phyloP scores from a whole-genome alignment of 2,888 invertebrate species.

The Monochamus alternatus region DNA sequence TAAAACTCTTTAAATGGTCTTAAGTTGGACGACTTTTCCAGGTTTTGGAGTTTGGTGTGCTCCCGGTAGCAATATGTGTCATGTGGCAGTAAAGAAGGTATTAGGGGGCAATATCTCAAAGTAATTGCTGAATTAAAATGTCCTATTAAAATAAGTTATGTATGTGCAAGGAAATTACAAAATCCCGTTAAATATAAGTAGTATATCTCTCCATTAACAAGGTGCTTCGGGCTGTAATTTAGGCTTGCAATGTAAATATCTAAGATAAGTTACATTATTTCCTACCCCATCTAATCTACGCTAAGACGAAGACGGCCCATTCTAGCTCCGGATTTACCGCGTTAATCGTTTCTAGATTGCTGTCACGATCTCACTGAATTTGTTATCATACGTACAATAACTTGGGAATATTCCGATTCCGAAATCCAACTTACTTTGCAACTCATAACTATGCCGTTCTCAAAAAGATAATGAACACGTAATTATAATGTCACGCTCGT shows the following conservation, averaged over 20 bases:
- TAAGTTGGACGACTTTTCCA: no score
- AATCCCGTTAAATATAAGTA: conserved; percentile 62
- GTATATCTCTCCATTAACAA: conserved; percentile 64
- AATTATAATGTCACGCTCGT: conserved; percentile 31
- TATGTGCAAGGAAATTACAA: conserved; percentile 60
- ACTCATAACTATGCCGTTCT: conserved; percentile 32
- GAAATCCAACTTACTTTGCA: conserved; percentile 34
- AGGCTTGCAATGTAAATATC: conserved; percentile 65
- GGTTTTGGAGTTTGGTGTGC: background rate
- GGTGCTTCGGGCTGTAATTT: conserved; percentile 64
- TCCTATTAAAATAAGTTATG: conserved; percentile 62
- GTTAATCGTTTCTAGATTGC: conserved; percentile 65
- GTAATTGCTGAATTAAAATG: conserved; percentile 59
- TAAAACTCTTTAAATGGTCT: no score
- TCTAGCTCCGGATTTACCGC: conserved; percentile 62
- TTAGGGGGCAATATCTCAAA: conserved; percentile 55
- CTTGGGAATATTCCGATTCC: conserved; percentile 38
- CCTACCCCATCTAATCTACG: conserved; percentile 62
- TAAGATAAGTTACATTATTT: conserved; percentile 65
- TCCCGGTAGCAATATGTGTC: background rate
- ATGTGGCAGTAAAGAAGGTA: conserved; percentile 45
- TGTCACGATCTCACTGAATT: conserved; percentile 57
- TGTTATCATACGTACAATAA: conserved; percentile 42
- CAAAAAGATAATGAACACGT: conserved; percentile 34
- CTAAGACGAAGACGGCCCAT: conserved; percentile 62